Evolutionary conservation across 2,888 invertebrate species (phyloP), one percentile per base, ranked within the genome.

Genomic region (Tenodera sinensis): DNA sequence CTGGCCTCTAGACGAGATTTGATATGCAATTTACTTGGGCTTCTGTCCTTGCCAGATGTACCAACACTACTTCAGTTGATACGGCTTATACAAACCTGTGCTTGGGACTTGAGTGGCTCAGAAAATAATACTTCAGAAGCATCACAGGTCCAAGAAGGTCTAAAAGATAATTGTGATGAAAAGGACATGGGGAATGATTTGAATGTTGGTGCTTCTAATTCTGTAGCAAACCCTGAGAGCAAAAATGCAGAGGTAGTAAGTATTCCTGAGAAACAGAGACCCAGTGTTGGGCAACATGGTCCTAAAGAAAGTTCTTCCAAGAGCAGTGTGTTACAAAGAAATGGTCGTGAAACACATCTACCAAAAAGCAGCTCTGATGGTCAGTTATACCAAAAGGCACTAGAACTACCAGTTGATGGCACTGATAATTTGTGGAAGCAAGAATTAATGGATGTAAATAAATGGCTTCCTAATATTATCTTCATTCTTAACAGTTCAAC

Each of bases 1-100:
- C 93, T 96, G 25, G 94, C 96, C 47, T 93, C 94, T 28, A 94
- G 95, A 91, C 93, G 95, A 25, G 94, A 95, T 47, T 94, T 96
- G 47, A 92, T 96, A 90, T 93, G 93, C 85, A 93, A 94, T 88
- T 92, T 96, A 87, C 93, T 96, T 15, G 94, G 94, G 90, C 93
- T 95, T 91, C 93, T 95, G 88, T 93, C 94, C 84, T 95, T 95
- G 87, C 95, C 96, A 90, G 97, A 98, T 92, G 94, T 96, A 28
- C 94, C 96, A 85, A 95, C 97, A 30, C 93, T 98, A 6, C 94
- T 97, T 83, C 97, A 98, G 93, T 92, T 97, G 88, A 94, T 97
- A 92, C 94, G 97, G 47, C 93, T 97, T 82, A 93, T 96, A 82
- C 92, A 93, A 89, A 91, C 92, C 8, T 91, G 92, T 47, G 25